phyloP scores from a whole-genome alignment of 2,113 vertebrate species.

The Eulemur rufifrons region DNA sequence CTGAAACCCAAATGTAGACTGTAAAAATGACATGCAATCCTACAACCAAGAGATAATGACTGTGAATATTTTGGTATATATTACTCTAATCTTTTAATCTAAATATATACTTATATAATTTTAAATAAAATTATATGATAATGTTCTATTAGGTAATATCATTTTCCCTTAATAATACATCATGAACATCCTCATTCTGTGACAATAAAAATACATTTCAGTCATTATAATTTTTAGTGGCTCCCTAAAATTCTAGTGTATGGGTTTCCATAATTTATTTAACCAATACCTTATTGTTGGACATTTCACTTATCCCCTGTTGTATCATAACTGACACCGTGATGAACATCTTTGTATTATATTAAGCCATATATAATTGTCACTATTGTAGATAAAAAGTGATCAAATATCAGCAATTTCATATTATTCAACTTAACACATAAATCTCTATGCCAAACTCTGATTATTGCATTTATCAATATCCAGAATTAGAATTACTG shows the following conservation, averaged over 20 bases:
- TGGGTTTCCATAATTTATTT: background rate
- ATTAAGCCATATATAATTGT: background rate
- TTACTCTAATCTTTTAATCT: background rate
- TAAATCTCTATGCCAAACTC: background rate
- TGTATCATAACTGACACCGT: background rate
- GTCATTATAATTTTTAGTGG: background rate
- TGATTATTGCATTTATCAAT: background rate
- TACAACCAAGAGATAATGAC: background rate
- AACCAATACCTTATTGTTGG: background rate
- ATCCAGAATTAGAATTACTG: background rate
- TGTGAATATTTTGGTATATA: background rate
- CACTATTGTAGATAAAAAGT: background rate
- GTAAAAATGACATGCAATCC: background rate
- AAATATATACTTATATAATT: constrained; percentile 35
- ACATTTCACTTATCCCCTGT: background rate
- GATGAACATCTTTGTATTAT: background rate
- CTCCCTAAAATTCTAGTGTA: background rate
- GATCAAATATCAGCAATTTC: background rate
- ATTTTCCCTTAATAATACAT: background rate
- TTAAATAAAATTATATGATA: background rate
- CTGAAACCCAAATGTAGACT: background rate
- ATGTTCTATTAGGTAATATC: background rate
- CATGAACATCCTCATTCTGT: background rate
- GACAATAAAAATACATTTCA: background rate
- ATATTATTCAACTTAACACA: background rate